Evolutionary conservation across 2,888 invertebrate species (phyloP).

Genomic region (Nephrotoma appendiculata): DNA sequence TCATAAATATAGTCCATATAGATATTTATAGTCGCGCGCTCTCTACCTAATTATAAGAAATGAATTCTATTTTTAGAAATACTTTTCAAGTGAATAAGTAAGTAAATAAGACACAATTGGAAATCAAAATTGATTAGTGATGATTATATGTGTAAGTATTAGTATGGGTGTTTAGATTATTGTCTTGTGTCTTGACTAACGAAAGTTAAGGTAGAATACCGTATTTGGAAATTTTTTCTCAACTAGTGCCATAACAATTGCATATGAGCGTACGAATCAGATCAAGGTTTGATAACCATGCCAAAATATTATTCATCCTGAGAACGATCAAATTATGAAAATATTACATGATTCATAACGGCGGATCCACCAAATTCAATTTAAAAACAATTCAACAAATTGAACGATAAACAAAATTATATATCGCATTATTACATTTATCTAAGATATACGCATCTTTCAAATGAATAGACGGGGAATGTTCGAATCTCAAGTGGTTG

Average conservation of each 20-base stretch:
- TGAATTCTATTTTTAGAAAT: neutral
- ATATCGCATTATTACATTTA: neutral
- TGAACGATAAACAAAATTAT: neutral
- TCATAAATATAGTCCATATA: neutral
- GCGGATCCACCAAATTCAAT: neutral
- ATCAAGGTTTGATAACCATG: neutral
- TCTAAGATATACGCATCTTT: neutral
- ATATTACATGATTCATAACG: neutral
- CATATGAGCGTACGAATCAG: neutral
- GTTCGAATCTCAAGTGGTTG: neutral
- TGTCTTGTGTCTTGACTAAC: neutral
- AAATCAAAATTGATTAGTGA: neutral
- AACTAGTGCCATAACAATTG: neutral
- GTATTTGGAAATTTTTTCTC: too few species aligned
- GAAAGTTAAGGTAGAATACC: too few species aligned
- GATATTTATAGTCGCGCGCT: neutral
- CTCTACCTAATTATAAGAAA: neutral
- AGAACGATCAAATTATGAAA: neutral
- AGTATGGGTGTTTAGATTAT: neutral
- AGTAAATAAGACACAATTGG: neutral
- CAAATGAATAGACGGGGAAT: neutral
- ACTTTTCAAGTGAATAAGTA: neutral
- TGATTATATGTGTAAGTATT: neutral
- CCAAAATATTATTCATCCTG: neutral
- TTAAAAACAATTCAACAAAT: neutral